phyloP scores from a whole-genome alignment of 2,113 vertebrate genomes.

The Oceanites oceanicus region DNA sequence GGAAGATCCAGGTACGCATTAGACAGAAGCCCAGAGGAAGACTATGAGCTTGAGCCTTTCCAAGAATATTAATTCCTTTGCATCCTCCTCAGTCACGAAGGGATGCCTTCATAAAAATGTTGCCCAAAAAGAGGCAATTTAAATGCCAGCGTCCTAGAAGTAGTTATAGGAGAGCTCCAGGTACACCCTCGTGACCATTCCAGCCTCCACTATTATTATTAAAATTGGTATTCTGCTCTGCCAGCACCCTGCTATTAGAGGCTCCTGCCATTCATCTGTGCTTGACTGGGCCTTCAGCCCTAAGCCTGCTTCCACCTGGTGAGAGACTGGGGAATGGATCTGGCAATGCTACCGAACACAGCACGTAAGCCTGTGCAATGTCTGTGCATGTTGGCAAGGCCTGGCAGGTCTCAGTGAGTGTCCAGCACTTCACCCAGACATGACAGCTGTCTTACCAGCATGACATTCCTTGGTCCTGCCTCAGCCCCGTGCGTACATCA shows the following conservation, averaged over 20 bases:
- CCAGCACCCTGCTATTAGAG: not conserved
- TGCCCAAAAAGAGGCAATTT: not conserved
- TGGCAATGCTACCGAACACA: not conserved
- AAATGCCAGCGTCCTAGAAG: not conserved
- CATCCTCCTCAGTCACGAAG: not conserved
- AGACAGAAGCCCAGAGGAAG: not conserved
- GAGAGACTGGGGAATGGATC: not conserved
- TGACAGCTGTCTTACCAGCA: not conserved
- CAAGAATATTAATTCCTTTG: not conserved
- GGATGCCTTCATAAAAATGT: not conserved
- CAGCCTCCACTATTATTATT: not conserved
- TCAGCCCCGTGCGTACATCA: not conserved
- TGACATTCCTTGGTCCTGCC: not conserved
- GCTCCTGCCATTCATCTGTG: not conserved
- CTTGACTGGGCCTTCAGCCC: not conserved
- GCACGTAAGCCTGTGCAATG: not conserved
- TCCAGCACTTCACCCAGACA: not conserved
- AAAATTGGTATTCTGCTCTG: not conserved
- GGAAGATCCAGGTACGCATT: not conserved
- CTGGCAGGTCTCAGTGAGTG: not conserved
- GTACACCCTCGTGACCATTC: not conserved
- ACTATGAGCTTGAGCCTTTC: not conserved
- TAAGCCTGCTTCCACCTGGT: not conserved
- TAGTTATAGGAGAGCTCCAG: not conserved
- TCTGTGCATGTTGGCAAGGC: not conserved